Percentiles rank a stretch among this genome's conserved stretches.
These are phyloP conservation scores for Trichonephila clavipes DNA, from an alignment of 1,140 invertebrate species.

Conservation along the genomic window DNA sequence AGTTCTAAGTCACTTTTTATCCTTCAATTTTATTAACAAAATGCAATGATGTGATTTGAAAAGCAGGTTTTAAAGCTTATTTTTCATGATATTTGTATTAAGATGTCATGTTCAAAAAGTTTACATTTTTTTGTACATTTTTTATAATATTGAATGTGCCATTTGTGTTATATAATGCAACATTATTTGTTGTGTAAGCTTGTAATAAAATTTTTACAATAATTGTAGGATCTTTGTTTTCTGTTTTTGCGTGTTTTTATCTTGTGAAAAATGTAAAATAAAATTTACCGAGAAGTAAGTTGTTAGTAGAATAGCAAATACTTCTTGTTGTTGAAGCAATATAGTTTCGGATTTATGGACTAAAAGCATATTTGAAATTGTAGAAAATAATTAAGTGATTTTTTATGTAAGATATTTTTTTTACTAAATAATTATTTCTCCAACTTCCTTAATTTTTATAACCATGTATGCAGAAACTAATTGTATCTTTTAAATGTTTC, in stretches of 20 bases:
- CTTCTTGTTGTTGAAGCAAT: too few relatives aligned
- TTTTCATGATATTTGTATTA: conserved; percentile 8
- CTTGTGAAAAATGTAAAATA: too few relatives aligned
- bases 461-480: too few relatives aligned
- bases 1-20: conserved; percentile 68
- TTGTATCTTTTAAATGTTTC: too few relatives aligned
- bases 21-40: conserved; percentile 7
- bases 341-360: too few relatives aligned
- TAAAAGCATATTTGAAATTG: too few relatives aligned
- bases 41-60: conserved; percentile 54
- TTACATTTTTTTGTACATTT: conserved; percentile 34
- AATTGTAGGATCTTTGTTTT: neutral
- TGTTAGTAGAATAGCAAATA: too few relatives aligned
- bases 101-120: conserved; percentile 32
- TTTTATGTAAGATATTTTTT: too few relatives aligned
- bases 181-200: conserved; percentile 64
- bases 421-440: too few relatives aligned
- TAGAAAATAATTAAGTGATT: too few relatives aligned
- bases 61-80: conserved; percentile 30
- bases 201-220: conserved; percentile 66
- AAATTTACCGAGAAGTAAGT: too few relatives aligned
- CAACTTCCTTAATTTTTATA: too few relatives aligned
- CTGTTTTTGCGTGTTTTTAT: neutral
- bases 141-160: conserved; percentile 67
- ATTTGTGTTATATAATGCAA: conserved; percentile 62